Evolutionary conservation across 2,113 vertebrate genomes (phyloP).

Genomic region (Protobothrops mucrosquamatus): DNA sequence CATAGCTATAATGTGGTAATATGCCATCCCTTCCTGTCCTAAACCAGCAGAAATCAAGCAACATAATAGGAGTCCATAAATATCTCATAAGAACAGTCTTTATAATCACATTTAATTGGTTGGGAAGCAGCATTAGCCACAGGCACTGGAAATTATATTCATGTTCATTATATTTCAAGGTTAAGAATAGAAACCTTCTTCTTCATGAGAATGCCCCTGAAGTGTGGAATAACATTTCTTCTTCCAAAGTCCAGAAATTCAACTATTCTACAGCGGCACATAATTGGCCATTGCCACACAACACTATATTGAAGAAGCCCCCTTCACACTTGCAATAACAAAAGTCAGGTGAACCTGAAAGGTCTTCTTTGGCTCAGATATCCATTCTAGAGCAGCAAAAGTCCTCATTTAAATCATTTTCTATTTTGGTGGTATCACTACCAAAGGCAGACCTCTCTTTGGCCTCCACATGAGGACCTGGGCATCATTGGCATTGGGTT

Average conservation of each 20-base stretch:
- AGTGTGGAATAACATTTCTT: slow-evolving; percentile 41
- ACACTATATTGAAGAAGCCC: slow-evolving; percentile 57
- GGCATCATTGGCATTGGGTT: slow-evolving; percentile 96
- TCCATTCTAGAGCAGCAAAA: slow-evolving; percentile 48
- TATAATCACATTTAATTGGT: slow-evolving; percentile 33
- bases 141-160: slow-evolving; percentile 51
- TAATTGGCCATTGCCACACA: slow-evolving; percentile 15
- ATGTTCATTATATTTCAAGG: slow-evolving; percentile 49
- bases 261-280: slow-evolving; percentile 31
- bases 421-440: slow-evolving; percentile 96
- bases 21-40: background rate
- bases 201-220: slow-evolving; percentile 45
- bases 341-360: slow-evolving; percentile 62
- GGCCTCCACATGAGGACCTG: slow-evolving; percentile 99
- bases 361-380: slow-evolving; percentile 70
- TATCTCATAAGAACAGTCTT: slow-evolving; percentile 44
- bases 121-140: slow-evolving; percentile 65
- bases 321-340: slow-evolving; percentile 41
- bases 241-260: slow-evolving; percentile 57
- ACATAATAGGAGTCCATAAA: slow-evolving; percentile 15
- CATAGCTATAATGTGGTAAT: slow-evolving; percentile 47
- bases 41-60: background rate
- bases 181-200: slow-evolving; percentile 46
- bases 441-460: slow-evolving; percentile 85
- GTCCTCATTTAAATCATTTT: slow-evolving; percentile 8